Evolutionary conservation across 2,113 vertebrate genomes (phyloP).

Genomic region (Callaeas wilsoni): DNA sequence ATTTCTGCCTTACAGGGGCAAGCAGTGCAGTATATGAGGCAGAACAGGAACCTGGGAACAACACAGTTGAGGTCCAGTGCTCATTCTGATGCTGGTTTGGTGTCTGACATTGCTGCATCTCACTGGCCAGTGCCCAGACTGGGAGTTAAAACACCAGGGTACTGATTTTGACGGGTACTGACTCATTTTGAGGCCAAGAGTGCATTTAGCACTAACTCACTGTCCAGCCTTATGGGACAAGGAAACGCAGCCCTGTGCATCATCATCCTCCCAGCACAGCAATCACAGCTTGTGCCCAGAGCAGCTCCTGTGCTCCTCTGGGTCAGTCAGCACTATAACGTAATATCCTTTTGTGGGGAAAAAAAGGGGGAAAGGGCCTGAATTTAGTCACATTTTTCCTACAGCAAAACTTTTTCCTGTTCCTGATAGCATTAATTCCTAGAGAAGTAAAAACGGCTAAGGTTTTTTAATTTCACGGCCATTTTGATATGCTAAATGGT

Average conservation of each 20-base stretch:
- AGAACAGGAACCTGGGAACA: not conserved
- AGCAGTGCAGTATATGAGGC: not conserved
- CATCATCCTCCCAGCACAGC: not conserved
- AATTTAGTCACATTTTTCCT: not conserved
- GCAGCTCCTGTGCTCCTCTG: not conserved
- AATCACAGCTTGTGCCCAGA: not conserved
- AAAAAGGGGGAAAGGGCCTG: not conserved
- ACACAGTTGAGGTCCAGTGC: not conserved
- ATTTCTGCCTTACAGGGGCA: not conserved
- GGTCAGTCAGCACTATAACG: not conserved
- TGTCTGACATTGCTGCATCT: not conserved
- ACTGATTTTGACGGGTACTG: not conserved
- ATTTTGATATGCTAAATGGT: conserved; percentile 31
- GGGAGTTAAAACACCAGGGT: not conserved
- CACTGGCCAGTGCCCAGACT: not conserved
- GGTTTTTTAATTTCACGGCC: conserved; percentile 20
- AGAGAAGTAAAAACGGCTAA: not conserved
- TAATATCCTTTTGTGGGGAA: not conserved
- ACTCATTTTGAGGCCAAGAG: not conserved
- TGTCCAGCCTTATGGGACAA: not conserved
- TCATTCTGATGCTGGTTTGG: not conserved
- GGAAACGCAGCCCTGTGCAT: not conserved
- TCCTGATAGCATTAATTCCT: not conserved
- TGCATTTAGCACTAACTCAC: not conserved
- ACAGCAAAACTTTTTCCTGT: not conserved